Conservation (phyloP, 2,113 vertebrate species). For the Melanotaenia duboulayi region DNA sequence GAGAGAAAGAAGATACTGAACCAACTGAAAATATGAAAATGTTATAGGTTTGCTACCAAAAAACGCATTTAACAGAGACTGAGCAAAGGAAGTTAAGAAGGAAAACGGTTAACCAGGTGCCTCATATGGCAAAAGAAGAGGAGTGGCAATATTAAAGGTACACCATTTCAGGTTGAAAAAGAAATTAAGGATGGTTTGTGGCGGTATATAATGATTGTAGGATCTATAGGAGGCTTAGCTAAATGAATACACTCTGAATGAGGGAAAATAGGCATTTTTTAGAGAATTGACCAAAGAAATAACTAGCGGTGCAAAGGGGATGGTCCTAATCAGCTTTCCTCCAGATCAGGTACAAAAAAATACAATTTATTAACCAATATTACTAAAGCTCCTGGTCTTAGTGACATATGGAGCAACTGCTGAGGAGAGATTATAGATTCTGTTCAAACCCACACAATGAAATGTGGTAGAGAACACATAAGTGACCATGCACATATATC, state of each 20-base stretch:
- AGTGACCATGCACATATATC: constrained; percentile 11
- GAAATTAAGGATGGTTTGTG: background rate
- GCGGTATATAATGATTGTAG: background rate
- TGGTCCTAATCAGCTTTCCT: background rate
- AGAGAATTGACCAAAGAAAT: background rate
- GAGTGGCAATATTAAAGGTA: background rate
- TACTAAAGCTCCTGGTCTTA: background rate
- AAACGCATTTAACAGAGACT: background rate
- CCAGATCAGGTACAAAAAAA: background rate
- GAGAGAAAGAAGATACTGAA: background rate
- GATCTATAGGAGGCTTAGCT: background rate
- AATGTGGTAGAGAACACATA: constrained; percentile 3
- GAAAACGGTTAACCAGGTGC: background rate
- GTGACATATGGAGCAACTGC: background rate
- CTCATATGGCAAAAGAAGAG: background rate
- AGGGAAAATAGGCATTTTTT: background rate
- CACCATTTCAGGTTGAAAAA: background rate
- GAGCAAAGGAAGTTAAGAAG: constrained; percentile 3
- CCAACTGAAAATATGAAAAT: background rate
- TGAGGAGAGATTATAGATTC: background rate
- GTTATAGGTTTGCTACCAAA: background rate
- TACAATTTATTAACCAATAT: background rate
- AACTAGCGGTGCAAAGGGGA: background rate
- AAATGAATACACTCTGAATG: background rate
- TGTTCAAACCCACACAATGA: background rate